Conservation (phyloP, 1,140 invertebrate genomes). For the Plectrocnemia conspersa region DNA sequence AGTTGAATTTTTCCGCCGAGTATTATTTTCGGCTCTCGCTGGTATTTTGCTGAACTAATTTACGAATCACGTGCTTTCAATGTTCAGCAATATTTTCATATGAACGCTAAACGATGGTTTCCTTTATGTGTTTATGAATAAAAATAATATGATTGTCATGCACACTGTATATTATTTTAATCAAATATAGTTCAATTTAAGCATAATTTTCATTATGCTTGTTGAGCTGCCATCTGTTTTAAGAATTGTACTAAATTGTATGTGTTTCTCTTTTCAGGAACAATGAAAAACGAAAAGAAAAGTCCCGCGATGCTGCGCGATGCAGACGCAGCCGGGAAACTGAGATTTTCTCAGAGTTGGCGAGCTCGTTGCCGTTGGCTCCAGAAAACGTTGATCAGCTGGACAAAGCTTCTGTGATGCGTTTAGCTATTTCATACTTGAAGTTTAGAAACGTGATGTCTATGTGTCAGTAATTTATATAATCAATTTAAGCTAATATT, state of each 20-base stretch:
- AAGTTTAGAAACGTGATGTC: slow-evolving; percentile 78
- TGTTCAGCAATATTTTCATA: too few species aligned
- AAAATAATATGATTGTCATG: not conserved
- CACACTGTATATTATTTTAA: not conserved
- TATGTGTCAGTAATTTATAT: slow-evolving; percentile 59
- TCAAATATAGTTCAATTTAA: slow-evolving; percentile 2
- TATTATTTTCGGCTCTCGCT: too few species aligned
- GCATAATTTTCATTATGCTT: slow-evolving; percentile 1
- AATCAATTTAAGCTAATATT: not conserved
- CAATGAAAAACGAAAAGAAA: slow-evolving; percentile 95
- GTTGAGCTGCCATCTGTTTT: too few species aligned
- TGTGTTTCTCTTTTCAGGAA: slow-evolving; percentile 61
- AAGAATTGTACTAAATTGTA: too few species aligned
- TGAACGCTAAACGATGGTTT: too few species aligned
- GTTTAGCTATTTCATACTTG: slow-evolving; percentile 87
- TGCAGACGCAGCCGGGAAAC: slow-evolving; percentile 89
- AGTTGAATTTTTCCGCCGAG: too few species aligned
- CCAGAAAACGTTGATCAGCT: slow-evolving; percentile 74
- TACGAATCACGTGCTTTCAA: too few species aligned
- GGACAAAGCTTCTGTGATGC: slow-evolving; percentile 94
- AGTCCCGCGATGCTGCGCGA: slow-evolving; percentile 89
- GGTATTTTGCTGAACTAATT: too few species aligned
- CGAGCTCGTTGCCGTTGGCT: slow-evolving; percentile 73
- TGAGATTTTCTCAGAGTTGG: slow-evolving; percentile 87
- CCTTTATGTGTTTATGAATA: too few species aligned